Conservation (phyloP, 1,140 invertebrate species). For the Polypedilum vanderplanki region DNA sequence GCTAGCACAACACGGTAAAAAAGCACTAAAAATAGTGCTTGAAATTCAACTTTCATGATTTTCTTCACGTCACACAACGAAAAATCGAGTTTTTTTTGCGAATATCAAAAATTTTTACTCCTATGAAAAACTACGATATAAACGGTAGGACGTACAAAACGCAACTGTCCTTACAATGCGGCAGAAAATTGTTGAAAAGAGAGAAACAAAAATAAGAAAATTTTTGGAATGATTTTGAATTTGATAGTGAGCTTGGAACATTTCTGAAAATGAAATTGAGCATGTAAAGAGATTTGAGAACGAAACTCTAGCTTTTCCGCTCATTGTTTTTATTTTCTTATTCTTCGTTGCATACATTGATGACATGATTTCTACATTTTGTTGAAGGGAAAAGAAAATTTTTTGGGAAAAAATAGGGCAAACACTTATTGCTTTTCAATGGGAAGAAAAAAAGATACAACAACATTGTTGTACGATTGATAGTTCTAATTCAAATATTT, state of each 20-base stretch:
- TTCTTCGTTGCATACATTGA: background rate
- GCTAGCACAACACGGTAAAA: background rate
- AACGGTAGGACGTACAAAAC: conserved; percentile 10
- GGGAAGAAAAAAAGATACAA: too few relatives aligned
- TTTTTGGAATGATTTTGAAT: background rate
- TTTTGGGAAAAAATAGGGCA: too few relatives aligned
- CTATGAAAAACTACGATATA: background rate
- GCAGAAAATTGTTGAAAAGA: background rate
- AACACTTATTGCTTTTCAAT: too few relatives aligned
- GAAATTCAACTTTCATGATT: conserved; percentile 5
- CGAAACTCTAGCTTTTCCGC: background rate
- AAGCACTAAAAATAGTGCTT: background rate
- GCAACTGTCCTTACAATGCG: conserved; percentile 4
- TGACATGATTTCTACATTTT: background rate
- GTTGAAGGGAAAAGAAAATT: background rate
- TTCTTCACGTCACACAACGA: background rate
- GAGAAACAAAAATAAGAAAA: too few relatives aligned
- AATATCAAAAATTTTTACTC: too few relatives aligned
- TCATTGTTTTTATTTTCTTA: background rate
- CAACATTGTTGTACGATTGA: too few relatives aligned
- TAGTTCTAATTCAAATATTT: too few relatives aligned
- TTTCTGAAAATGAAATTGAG: background rate
- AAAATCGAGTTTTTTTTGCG: too few relatives aligned
- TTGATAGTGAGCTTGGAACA: background rate
- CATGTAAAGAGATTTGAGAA: background rate